phyloP scores from a whole-genome alignment of 1,140 invertebrate species.

The Agrilus planipennis region DNA sequence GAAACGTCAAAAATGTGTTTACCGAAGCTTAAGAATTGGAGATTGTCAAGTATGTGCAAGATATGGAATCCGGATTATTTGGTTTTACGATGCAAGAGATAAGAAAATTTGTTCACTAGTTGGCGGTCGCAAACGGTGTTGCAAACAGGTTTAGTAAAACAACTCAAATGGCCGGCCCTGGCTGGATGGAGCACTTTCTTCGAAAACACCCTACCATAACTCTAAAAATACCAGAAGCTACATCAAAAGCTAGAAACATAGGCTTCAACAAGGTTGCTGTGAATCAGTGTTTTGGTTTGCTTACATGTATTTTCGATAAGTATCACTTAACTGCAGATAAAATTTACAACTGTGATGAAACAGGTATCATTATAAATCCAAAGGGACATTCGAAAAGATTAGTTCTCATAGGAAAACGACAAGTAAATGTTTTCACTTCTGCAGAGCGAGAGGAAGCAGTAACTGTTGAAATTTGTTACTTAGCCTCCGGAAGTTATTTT shows the following conservation, averaged over 20 bases:
- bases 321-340: slow-evolving; percentile 13
- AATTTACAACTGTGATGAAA: slow-evolving; percentile 35
- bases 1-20: too few relatives aligned
- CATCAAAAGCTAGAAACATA: neutral
- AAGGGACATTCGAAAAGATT: slow-evolving; percentile 29
- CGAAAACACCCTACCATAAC: neutral
- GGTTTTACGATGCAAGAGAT: neutral
- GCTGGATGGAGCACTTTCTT: neutral
- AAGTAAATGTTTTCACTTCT: slow-evolving; percentile 30
- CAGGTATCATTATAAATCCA: slow-evolving; percentile 31
- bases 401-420: slow-evolving; percentile 25
- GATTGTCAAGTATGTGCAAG: too few relatives aligned
- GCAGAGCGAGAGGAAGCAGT: slow-evolving; percentile 32
- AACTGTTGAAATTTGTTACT: slow-evolving; percentile 24
- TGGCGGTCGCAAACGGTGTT: neutral
- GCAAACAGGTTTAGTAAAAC: neutral
- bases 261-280: neutral
- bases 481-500: slow-evolving; percentile 27
- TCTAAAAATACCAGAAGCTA: neutral
- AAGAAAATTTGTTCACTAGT: neutral
- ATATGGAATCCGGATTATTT: too few relatives aligned
- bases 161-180: neutral
- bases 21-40: too few relatives aligned
- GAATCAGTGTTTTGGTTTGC: slow-evolving; percentile 11
- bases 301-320: slow-evolving; percentile 7